phyloP scores from a whole-genome alignment of 2,113 vertebrate genomes.

The Cyprinodon brontotheroides region DNA sequence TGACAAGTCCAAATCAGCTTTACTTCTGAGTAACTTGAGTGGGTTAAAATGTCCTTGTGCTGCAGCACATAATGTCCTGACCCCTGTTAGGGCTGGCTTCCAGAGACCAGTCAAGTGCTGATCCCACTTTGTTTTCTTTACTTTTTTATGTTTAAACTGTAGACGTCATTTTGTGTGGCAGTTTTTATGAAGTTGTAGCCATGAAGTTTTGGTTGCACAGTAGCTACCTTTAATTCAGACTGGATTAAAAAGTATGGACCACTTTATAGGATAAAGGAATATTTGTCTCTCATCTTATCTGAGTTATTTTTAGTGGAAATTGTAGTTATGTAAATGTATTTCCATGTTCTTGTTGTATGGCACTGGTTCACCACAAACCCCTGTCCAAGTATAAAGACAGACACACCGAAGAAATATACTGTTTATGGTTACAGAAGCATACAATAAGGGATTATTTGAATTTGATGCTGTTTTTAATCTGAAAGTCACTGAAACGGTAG shows the following conservation, averaged over 20 bases:
- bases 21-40: conserved; percentile 40
- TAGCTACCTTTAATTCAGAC: conserved; percentile 17
- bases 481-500: neutral
- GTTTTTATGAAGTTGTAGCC: conserved; percentile 23
- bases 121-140: conserved; percentile 52
- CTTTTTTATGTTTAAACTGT: conserved; percentile 4
- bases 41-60: conserved; percentile 46
- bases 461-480: neutral
- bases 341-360: neutral
- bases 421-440: neutral
- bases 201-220: conserved; percentile 16
- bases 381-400: neutral
- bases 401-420: neutral
- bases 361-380: neutral
- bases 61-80: conserved; percentile 60
- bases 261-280: neutral
- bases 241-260: neutral
- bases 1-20: conserved; percentile 18
- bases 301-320: neutral
- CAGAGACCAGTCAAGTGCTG: conserved; percentile 53
- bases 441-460: neutral
- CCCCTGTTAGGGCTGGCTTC: conserved; percentile 42
- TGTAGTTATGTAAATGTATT: conserved; percentile 5
- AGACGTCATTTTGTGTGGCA: conserved; percentile 34
- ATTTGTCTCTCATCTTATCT: conserved; percentile 1